Percentiles rank a stretch among this genome's conserved stretches.
These are phyloP conservation scores for Macroteleia sp. DNA, from an alignment of 2,888 invertebrate species.

Conservation along the genomic window DNA sequence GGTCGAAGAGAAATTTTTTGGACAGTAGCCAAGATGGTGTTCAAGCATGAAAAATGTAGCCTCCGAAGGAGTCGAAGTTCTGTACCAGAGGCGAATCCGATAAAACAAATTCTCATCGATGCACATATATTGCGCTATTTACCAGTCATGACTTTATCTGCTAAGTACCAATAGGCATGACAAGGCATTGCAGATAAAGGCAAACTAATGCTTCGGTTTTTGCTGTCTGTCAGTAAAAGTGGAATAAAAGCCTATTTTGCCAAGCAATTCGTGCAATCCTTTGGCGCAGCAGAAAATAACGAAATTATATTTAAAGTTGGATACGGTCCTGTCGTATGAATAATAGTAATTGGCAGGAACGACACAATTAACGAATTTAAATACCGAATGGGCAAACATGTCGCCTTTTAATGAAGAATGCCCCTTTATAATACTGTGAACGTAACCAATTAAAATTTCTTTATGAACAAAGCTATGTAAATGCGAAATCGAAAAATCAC, in stretches of 20 bases:
- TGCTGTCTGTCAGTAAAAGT: no score
- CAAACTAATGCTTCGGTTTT: background rate
- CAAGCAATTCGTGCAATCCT: no score
- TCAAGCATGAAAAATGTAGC: constrained; percentile 57
- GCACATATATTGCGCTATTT: constrained; percentile 53
- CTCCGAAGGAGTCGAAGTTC: constrained; percentile 42
- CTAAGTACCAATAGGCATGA: constrained; percentile 10
- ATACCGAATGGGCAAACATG: no score
- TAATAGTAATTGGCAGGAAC: no score
- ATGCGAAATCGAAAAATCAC: constrained; percentile 20
- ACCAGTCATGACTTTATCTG: constrained; percentile 54
- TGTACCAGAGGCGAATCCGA: constrained; percentile 49
- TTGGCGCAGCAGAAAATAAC: no score
- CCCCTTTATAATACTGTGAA: no score
- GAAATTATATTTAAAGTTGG: no score
- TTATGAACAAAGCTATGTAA: constrained; percentile 19
- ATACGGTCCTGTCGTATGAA: no score
- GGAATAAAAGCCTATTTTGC: no score
- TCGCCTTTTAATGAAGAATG: no score
- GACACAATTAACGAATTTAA: no score
- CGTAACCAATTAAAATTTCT: constrained; percentile 30
- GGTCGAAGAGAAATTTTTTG: constrained; percentile 39
- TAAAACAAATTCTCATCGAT: constrained; percentile 56
- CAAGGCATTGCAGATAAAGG: background rate
- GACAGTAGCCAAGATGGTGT: constrained; percentile 20